Evolutionary conservation across 2,888 invertebrate genomes (phyloP).

Genomic region (Acanthopleura granulata): DNA sequence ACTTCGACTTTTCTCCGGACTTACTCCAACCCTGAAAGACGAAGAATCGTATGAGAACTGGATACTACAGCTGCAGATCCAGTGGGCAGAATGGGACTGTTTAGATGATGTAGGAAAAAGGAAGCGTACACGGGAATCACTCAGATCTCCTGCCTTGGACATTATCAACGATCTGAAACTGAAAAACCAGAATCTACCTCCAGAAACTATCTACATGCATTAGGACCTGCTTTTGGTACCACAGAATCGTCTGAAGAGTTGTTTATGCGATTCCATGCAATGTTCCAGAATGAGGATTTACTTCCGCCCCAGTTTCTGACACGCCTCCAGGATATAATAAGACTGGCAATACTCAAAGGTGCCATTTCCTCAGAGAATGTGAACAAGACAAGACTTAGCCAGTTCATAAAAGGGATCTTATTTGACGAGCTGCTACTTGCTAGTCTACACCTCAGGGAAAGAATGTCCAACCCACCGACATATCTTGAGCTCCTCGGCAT

Average conservation of each 20-base stretch:
- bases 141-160: slow-evolving; percentile 7
- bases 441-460: slow-evolving; percentile 1
- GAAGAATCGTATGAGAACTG: slow-evolving; percentile 11
- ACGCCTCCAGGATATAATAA: neutral
- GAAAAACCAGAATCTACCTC: neutral
- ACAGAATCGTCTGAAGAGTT: slow-evolving; percentile 11
- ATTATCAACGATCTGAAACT: neutral
- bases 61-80: neutral
- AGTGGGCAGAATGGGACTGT: neutral
- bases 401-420: slow-evolving; percentile 16
- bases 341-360: neutral
- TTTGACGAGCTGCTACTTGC: slow-evolving; percentile 13
- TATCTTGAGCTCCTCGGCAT: slow-evolving; percentile 8
- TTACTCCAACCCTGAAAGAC: neutral
- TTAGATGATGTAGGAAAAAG: slow-evolving; percentile 2
- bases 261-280: neutral
- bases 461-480: neutral
- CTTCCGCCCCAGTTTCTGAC: slow-evolving; percentile 1
- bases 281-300: neutral
- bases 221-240: slow-evolving; percentile 3
- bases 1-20: slow-evolving; percentile 7
- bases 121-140: neutral
- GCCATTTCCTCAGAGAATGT: slow-evolving; percentile 10
- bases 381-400: neutral
- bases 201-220: neutral